phyloP scores from a whole-genome alignment of 2,797 vertebrate species.

The Cetoscarus ocellatus region DNA sequence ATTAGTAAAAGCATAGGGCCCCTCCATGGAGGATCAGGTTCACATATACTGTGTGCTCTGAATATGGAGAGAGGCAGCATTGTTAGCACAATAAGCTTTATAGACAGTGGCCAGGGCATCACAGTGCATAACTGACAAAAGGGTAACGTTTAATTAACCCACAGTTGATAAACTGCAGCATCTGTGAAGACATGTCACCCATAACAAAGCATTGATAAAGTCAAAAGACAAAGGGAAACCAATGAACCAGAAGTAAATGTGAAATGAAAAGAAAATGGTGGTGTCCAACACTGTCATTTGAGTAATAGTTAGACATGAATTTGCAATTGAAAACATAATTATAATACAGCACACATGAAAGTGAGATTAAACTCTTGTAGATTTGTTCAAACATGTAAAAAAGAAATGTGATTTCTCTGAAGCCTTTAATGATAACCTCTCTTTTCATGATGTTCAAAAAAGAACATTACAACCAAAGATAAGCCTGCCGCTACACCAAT shows the following conservation, averaged over 20 bases:
- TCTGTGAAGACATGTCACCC: not conserved
- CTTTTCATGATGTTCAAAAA: slow-evolving; percentile 25
- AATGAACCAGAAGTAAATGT: not conserved
- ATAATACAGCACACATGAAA: not conserved
- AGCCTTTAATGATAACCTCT: slow-evolving; percentile 2
- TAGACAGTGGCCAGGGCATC: not conserved
- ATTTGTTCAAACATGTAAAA: not conserved
- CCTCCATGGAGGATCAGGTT: no score
- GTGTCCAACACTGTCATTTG: no score
- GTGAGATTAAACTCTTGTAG: not conserved
- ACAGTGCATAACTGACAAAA: not conserved
- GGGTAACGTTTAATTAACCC: slow-evolving; percentile 3
- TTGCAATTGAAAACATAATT: no score
- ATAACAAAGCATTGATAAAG: slow-evolving; percentile 3
- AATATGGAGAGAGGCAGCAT: no score
- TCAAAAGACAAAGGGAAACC: not conserved
- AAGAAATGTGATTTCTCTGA: not conserved
- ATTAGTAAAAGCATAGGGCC: no score
- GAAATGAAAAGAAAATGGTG: not conserved
- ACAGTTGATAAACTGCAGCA: not conserved
- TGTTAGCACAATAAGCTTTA: not conserved
- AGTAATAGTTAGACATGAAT: no score
- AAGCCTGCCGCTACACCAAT: slow-evolving; percentile 17
- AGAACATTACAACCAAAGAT: slow-evolving; percentile 1
- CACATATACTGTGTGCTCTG: no score